phyloP scores from a whole-genome alignment of 2,113 vertebrate genomes.

The Melanocharis versteri region DNA sequence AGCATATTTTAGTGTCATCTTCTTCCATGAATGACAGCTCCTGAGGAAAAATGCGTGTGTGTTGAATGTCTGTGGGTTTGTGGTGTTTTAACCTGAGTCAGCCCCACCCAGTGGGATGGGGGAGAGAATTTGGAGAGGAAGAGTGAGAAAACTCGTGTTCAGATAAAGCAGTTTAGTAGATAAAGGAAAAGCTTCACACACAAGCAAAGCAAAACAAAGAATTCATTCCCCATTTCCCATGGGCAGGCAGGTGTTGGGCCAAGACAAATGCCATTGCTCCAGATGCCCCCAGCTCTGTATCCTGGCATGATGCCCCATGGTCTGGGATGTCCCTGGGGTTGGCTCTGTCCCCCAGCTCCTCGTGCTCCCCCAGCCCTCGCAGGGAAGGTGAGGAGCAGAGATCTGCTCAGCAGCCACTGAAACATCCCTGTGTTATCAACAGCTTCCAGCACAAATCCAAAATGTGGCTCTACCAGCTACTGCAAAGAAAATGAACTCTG shows the following conservation, averaged over 20 bases:
- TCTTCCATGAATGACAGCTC: not conserved
- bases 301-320: rapidly evolving
- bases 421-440: not conserved
- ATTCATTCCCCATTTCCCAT: not conserved
- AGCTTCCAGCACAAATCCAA: not conserved
- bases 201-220: not conserved
- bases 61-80: not conserved
- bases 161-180: not conserved
- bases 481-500: not conserved
- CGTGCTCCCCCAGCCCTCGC: not conserved
- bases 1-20: not conserved
- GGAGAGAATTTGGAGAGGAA: not conserved
- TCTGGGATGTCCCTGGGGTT: not conserved
- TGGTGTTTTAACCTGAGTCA: not conserved
- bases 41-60: too few species aligned
- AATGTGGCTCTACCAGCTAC: not conserved
- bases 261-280: too few species aligned
- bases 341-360: not conserved
- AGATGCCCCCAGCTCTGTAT: not conserved
- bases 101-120: not conserved
- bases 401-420: not conserved
- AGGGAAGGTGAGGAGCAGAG: not conserved
- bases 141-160: not conserved
- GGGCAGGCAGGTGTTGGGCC: not conserved
- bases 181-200: not conserved